phyloP scores from a whole-genome alignment of 2,797 vertebrate genomes.

The Acrocephalus scirpaceus region DNA sequence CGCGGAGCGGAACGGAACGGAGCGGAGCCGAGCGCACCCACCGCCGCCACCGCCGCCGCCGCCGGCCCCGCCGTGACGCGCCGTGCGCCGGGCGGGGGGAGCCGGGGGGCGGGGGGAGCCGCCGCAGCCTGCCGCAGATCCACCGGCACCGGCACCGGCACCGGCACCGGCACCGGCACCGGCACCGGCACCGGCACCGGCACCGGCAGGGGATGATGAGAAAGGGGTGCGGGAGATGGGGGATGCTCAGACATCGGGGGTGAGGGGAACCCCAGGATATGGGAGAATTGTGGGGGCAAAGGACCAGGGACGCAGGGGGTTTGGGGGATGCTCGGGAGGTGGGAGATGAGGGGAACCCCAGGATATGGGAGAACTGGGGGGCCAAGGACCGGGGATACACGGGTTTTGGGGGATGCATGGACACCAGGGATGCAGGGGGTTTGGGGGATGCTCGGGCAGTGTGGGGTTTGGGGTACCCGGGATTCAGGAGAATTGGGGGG shows the following conservation, averaged over 20 bases:
- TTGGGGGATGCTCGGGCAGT: neutral
- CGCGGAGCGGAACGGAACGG: neutral
- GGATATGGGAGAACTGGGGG: neutral
- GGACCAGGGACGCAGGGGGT: no score
- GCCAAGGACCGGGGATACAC: no score
- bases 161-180: neutral
- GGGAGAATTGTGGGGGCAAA: no score
- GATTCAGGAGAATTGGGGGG: neutral
- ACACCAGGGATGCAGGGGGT: no score
- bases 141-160: neutral
- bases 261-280: neutral
- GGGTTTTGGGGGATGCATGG: neutral
- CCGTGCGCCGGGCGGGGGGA: slow-evolving; percentile 44
- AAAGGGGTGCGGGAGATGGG: neutral
- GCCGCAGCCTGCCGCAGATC: neutral
- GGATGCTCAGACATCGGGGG: neutral
- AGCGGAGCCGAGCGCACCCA: neutral
- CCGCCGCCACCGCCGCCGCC: neutral
- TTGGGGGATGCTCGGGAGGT: neutral
- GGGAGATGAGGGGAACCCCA: neutral
- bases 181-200: neutral
- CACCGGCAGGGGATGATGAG: neutral
- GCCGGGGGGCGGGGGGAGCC: slow-evolving; percentile 23
- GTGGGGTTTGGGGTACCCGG: neutral
- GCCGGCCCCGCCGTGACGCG: neutral